Evolutionary conservation across 2,888 invertebrate genomes (phyloP), one percentile per base, ranked within the genome.

Genomic region (Caenorhabditis doughertyi): DNA sequence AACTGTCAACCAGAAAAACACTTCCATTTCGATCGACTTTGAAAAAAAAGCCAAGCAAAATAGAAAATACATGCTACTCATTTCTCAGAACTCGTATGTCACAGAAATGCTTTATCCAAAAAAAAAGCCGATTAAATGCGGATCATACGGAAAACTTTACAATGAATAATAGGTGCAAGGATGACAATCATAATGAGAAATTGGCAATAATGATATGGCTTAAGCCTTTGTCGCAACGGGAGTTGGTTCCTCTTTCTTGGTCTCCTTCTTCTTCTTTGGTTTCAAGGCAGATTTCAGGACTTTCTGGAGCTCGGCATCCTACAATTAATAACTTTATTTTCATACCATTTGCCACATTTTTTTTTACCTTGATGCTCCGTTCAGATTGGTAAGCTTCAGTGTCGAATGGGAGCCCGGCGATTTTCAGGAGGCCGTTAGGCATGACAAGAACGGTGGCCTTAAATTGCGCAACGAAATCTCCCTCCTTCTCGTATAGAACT

Each of bases 391-490:
- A 97, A 79, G 94, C 92, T 74, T 95, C 95, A 85, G 94, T 93
- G 87, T 97, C 96, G 91, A 98, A 95, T 51, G 96, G 96, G 91
- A 97, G 93, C 71, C 97, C 98, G 47, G 98, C 98, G 90, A 99
- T 97, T 93, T 96, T 95, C 92, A 97, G 96, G 72, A 97, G 95
- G 85, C 98, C 98, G 91, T 96, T 96, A 1, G 98, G 98, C 95
- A 98, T 95, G 89, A 99, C 93, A 86, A 99, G 94, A 80, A 96
- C 97, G 81, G 99, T 99, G 92, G 97, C 97, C 93, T 99, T 99
- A 93, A 97, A 99, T 93, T 99, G 99, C 44, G 98, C 99, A 86
- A 98, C 98, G 92, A 95, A 94, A 94, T 99, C 98, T 87, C 95
- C 97, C 35, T 89, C 88, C 82, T 91, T 91, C 83, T 93, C 91